phyloP scores from a whole-genome alignment of 2,113 vertebrate genomes.

The Tor tambroides region DNA sequence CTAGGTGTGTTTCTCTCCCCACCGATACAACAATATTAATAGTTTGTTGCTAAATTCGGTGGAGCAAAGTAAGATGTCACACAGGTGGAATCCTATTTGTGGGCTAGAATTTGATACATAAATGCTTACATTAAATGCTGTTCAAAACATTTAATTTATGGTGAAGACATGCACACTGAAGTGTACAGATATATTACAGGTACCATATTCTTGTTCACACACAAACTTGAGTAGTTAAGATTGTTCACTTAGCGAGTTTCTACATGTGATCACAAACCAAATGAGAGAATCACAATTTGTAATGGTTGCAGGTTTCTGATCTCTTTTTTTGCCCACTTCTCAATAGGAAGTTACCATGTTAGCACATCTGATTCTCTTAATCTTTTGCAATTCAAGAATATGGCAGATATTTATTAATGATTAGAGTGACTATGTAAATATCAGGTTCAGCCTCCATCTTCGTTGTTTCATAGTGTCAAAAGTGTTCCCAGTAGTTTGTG shows the following conservation, averaged over 20 bases:
- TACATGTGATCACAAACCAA: not conserved
- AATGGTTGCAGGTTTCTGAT: not conserved
- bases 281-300: not conserved
- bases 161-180: not conserved
- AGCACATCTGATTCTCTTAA: not conserved
- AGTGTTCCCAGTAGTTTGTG: not conserved
- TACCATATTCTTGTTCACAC: no score
- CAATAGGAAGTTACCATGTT: not conserved
- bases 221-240: not conserved
- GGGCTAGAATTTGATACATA: not conserved
- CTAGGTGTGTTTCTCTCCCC: not conserved
- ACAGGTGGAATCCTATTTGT: not conserved
- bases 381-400: not conserved
- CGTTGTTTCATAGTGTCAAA: not conserved
- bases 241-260: not conserved
- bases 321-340: not conserved
- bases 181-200: not conserved
- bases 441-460: not conserved
- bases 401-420: not conserved
- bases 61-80: not conserved
- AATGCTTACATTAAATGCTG: not conserved
- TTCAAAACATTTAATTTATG: not conserved
- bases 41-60: slow-evolving; percentile 34
- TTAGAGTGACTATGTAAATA: not conserved
- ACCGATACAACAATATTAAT: slow-evolving; percentile 44